Evolutionary conservation across 53 echinoderm and acorn worm genomes (phyloP), one percentile per base, ranked within the genome.

Genomic region (Hippasteria phrygiana): DNA sequence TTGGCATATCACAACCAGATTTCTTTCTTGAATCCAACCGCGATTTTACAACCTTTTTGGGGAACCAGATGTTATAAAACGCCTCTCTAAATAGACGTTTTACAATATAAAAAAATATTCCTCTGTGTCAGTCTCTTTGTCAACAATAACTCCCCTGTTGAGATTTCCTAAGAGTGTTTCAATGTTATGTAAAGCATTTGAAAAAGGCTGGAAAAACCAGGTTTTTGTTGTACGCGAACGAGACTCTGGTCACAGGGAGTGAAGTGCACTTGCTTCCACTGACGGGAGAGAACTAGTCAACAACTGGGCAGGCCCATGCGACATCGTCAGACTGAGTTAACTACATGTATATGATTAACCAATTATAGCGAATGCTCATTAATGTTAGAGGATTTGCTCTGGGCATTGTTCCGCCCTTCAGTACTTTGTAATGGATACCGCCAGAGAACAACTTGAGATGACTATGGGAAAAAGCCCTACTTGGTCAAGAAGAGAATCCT

Each of bases 331-430:
- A 62, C 42, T 81, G 62, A 63, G 63, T 63, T 81, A 81, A 81
- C 80, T 81, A 81, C 65, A 62, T 65, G 81, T 81, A 81, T 81
- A 62, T 65, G 81, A 81, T 81, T 81, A 81, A 81, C 81, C 81
- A 81, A 81, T 81, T 81, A 81, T 64, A 81, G 63, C 42, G 63
- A 81, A 81, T 65, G 46, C 66, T 81, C 81, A 63, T 81, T 81
- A 81, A 81, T 81, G 81, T 62, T 62, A 41, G 43, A 24, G 81
- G 81, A 62, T 81, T 81, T 81, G 63, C 72, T 4, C 27, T 33
- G 5, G 20, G 65, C 42, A 65, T 81, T 81, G 81, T 81, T 65
- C 81, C 55, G 55, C 65, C 81, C 81, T 62, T 63, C 55, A 81
- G 81, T 81, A 63, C 27, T 65, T 65, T 65, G 81, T 81, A 81